Percentiles rank a stretch among this genome's conserved stretches.
These are phyloP conservation scores for Agapornis canus DNA, from an alignment of 2,797 vertebrate species.

Conservation along the genomic window DNA sequence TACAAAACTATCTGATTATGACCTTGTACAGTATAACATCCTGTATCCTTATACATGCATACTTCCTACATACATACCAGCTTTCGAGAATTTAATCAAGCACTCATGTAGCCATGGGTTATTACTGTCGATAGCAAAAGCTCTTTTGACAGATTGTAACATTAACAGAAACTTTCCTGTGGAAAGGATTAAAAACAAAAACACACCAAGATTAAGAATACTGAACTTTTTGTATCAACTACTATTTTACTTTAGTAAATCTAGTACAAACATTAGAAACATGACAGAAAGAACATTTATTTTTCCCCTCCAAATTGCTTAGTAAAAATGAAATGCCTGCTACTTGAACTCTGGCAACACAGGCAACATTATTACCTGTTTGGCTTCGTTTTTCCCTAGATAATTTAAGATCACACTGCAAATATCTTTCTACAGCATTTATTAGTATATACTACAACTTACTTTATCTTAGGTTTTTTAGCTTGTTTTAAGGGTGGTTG, in stretches of 20 bases:
- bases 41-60: background rate
- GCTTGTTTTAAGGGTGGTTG: background rate
- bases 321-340: background rate
- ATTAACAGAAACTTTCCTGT: slow-evolving; percentile 84
- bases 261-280: background rate
- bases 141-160: slow-evolving; percentile 83
- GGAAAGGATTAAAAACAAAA: background rate
- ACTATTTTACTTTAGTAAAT: background rate
- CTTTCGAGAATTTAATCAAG: slow-evolving; percentile 83
- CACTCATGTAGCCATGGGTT: slow-evolving; percentile 83
- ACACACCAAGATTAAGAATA: background rate
- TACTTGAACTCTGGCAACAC: background rate
- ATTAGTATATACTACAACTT: background rate
- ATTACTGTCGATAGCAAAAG: slow-evolving; percentile 79
- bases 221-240: background rate
- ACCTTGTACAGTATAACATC: background rate
- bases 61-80: slow-evolving; percentile 69
- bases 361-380: too few relatives aligned
- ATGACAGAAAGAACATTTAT: background rate
- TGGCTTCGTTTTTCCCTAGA: background rate
- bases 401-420: background rate
- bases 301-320: background rate
- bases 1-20: background rate
- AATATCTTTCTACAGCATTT: background rate
- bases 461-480: background rate